These are phyloP conservation scores for Anthrax anthrax DNA, from an alignment of 2,888 invertebrate genomes.

Conservation along the genomic window DNA sequence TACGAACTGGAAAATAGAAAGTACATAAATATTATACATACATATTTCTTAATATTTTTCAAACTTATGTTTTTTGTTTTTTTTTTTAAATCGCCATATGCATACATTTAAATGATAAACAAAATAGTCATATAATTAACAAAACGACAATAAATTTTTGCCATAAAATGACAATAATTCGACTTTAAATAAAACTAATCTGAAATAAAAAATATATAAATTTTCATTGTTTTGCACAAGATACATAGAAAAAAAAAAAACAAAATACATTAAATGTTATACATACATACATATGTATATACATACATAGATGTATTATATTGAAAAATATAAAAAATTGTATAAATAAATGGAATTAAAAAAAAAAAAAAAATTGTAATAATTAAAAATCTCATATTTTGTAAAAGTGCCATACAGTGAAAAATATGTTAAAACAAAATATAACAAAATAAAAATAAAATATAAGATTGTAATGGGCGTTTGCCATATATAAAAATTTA, in stretches of 20 bases:
- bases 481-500: too few relatives aligned
- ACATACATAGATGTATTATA: too few relatives aligned
- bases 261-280: too few relatives aligned
- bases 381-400: conserved; percentile 12
- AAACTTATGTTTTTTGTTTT: too few relatives aligned
- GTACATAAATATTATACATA: too few relatives aligned
- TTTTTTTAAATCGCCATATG: too few relatives aligned
- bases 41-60: too few relatives aligned
- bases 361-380: conserved; percentile 1
- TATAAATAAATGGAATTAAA: neutral
- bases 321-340: neutral
- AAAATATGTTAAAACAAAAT: conserved; percentile 1
- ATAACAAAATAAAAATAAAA: conserved; percentile 2
- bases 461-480: neutral
- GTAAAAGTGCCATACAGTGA: conserved; percentile 12
- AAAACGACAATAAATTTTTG: neutral
- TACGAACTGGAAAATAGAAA: too few relatives aligned
- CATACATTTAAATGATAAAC: too few relatives aligned
- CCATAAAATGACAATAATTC: neutral
- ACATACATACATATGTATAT: too few relatives aligned
- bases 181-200: neutral
- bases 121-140: neutral
- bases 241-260: neutral
- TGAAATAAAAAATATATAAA: neutral
- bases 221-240: too few relatives aligned